Base-by-base conservation (phyloP, 1,140 invertebrate genomes). In the Apolygus lucorum region DNA sequence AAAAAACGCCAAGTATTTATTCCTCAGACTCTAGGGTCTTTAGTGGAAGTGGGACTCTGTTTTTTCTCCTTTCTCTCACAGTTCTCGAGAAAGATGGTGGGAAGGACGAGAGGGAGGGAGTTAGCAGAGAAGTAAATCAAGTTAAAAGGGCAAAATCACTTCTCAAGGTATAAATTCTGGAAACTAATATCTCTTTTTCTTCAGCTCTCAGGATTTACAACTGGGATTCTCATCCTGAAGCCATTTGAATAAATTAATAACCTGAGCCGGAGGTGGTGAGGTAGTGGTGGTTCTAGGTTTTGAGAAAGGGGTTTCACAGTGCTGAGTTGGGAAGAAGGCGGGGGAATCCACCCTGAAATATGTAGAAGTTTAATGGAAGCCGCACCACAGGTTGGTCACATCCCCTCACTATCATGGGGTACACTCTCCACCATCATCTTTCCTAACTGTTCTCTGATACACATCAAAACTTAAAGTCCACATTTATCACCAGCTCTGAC, bases 361-460 rank as follows among this genome's bases (percentile, higher is more conserved):
- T 59, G 54, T 59, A 59, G 54, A 59, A 59, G 54, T 59, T 59
- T 59, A 59, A 59, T 59, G 54, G 54, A 59, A 59, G 54, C 22
- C 22, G 54, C 22, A 21, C 54, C 54, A 59, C 54, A 59, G 54
- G 54, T 59, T 59, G 54, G 54, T 59, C 54, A 59, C 54, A 59
- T 59, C 54, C 54, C n/a, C n/a, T n/a, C n/a, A n/a, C n/a, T n/a
- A n/a, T n/a, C n/a, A n/a, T n/a, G n/a, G n/a, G n/a, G n/a, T n/a
- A n/a, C n/a, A n/a, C n/a, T 59, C 22, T 22, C 54, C 22, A 59
- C 11, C 11, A 59, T 14, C 22, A 59, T 22, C 22, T 14, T 24
- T 49, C 17, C 54, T 24, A 59, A 59, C 54, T 59, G 54, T 22
- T 59, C 34, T 59, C 4, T 59, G 22, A 13, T 59, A 13, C 54